These are phyloP conservation scores for Oikopleura albicans DNA, from an alignment of 23 tunicate species.

Conservation along the genomic window DNA sequence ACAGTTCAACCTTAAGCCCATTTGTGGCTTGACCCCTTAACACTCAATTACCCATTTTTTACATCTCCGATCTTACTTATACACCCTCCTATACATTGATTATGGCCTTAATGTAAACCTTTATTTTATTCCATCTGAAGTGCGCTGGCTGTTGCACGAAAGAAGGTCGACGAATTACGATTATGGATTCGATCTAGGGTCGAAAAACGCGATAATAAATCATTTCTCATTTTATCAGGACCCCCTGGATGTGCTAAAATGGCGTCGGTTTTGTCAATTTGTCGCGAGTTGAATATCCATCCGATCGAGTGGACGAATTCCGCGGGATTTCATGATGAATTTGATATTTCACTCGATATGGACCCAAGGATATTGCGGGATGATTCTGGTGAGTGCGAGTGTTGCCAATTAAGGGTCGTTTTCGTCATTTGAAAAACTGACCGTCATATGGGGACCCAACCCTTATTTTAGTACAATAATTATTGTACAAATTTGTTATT, in stretches of 20 bases:
- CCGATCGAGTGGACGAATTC: not conserved
- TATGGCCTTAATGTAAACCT: too few relatives aligned
- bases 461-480: too few relatives aligned
- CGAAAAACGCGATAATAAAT: not conserved
- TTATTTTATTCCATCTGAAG: too few relatives aligned
- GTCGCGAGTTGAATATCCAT: not conserved
- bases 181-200: not conserved
- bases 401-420: too few relatives aligned
- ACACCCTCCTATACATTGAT: too few relatives aligned
- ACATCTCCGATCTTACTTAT: too few relatives aligned
- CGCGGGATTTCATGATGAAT: not conserved
- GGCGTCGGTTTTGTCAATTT: not conserved
- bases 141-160: not conserved
- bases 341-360: not conserved
- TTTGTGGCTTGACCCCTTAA: too few relatives aligned
- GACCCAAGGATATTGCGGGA: not conserved
- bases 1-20: too few relatives aligned
- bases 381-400: not conserved
- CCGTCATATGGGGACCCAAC: too few relatives aligned
- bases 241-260: not conserved
- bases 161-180: not conserved
- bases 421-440: too few relatives aligned
- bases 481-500: too few relatives aligned
- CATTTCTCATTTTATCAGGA: not conserved
- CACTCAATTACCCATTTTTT: too few relatives aligned